Percentiles rank a stretch among this genome's conserved stretches.
Evolutionary conservation across 2,888 invertebrate genomes (phyloP).

Genomic region (Eulithis prunata): DNA sequence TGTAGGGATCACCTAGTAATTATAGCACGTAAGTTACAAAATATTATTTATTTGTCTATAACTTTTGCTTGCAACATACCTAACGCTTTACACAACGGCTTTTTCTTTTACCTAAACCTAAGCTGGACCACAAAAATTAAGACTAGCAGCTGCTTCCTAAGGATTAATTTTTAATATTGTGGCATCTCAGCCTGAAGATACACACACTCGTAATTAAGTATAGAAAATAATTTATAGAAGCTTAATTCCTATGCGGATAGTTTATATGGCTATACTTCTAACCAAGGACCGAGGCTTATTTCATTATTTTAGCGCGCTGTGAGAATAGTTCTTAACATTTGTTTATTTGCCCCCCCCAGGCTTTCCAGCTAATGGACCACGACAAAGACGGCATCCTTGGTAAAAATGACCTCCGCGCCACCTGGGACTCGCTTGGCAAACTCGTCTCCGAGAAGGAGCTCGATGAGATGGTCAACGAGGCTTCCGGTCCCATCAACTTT

Average conservation of each 20-base stretch:
- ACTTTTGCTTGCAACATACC: no score
- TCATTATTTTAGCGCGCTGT: background rate
- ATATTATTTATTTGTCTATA: no score
- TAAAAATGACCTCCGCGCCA: slow-evolving; percentile 95
- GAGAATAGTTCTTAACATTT: background rate
- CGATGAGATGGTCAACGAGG: slow-evolving; percentile 94
- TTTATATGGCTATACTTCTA: background rate
- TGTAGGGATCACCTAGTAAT: no score
- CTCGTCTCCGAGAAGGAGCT: slow-evolving; percentile 95
- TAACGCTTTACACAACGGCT: no score
- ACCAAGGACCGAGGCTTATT: background rate
- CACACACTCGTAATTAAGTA: no score
- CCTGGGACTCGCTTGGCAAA: slow-evolving; percentile 96
- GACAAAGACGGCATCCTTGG: slow-evolving; percentile 96
- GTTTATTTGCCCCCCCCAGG: slow-evolving; percentile 76
- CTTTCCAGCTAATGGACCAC: slow-evolving; percentile 97
- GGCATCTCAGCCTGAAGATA: no score
- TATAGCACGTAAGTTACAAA: no score
- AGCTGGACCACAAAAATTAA: no score
- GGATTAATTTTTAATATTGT: no score
- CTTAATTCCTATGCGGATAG: background rate
- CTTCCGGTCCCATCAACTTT: slow-evolving; percentile 97
- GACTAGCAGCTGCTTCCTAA: no score
- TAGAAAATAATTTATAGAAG: no score
- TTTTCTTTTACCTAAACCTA: no score